Base-by-base conservation (phyloP, 2,797 vertebrate species). In the Onychomys arenicola region DNA sequence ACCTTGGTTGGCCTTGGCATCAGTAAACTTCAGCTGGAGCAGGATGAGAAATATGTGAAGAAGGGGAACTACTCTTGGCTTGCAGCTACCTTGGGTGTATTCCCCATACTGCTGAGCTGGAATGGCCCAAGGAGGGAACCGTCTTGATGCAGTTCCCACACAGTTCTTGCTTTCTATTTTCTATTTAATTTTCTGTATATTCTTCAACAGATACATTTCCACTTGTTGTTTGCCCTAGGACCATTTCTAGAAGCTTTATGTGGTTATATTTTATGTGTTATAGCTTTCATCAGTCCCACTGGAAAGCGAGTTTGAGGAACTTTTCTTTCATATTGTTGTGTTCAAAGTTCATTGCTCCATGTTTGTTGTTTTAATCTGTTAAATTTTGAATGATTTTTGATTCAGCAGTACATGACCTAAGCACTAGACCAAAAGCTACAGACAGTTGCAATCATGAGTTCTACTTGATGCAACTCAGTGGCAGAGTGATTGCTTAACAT, bases 321-420 rank as follows among this genome's bases (percentile, higher is more conserved):
- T 96, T 88, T 46, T 73, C 19, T 40, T 67, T 84, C 29, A 78
- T 11, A 89, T 5, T 40, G 0, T 75, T 29, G 55, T 63, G 27
- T 57, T 23, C 25, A 49, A 90, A 92, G 40, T 84, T 23, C 0
- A 6, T 87, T 7, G 89, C 27, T 85, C 46, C 67, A 0, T 93
- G 43, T 83, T 92, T 97, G 34, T 90, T 95, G 10, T 94, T 89
- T 94, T 59, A 87, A 89, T 14, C 83, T 75, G 29, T 40, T 94
- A 61, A 86, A 89, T 40, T 88, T 85, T 46, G 63, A 43, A 5
- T 85, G n/a, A 69, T 80, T 94, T 93, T 67, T 93, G 80, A 65
- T 81, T 46, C 89, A 93, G 19, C 25, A 76, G 21, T 87, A 91
- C 37, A 65, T 29, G 52, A 85, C 6, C 49, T 90, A 71, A 46